Percentiles rank a stretch among this genome's conserved stretches.
Conservation (phyloP, 2,113 vertebrate species). For the Origma solitaria region DNA sequence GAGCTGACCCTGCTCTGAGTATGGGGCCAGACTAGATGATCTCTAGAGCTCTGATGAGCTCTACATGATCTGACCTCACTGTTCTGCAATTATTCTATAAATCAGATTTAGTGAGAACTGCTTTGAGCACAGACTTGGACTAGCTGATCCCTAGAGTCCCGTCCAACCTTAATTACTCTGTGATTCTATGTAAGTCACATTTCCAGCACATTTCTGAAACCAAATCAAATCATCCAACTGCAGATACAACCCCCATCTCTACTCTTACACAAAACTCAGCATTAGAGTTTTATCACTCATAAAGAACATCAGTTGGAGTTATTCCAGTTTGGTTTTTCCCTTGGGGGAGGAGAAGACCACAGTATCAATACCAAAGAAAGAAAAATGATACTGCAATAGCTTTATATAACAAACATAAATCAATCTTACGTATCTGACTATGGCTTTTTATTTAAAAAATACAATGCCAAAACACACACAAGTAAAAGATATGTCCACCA, state of each 20-base stretch:
- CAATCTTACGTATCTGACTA: not conserved
- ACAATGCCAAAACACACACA: not conserved
- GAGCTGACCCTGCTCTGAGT: not conserved
- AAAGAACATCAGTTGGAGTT: not conserved
- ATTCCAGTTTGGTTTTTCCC: not conserved
- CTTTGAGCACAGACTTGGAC: not conserved
- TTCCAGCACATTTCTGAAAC: not conserved
- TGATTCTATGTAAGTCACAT: not conserved
- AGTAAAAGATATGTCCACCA: rapidly evolving
- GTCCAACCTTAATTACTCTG: not conserved
- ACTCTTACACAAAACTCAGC: rapidly evolving
- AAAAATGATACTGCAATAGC: not conserved
- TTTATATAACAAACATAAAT: not conserved
- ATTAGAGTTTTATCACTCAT: not conserved
- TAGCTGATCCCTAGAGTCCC: not conserved
- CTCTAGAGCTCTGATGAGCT: not conserved
- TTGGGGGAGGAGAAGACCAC: not conserved
- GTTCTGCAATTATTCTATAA: not conserved
- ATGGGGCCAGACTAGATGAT: not conserved
- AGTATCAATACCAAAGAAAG: not conserved
- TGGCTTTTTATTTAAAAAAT: not conserved
- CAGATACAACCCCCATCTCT: not conserved
- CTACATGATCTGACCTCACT: not conserved
- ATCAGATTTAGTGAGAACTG: not conserved
- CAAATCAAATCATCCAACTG: not conserved